Evolutionary conservation across 2,888 invertebrate species (phyloP), one percentile per base, ranked within the genome.

Genomic region (Sarcophaga caerulescens): DNA sequence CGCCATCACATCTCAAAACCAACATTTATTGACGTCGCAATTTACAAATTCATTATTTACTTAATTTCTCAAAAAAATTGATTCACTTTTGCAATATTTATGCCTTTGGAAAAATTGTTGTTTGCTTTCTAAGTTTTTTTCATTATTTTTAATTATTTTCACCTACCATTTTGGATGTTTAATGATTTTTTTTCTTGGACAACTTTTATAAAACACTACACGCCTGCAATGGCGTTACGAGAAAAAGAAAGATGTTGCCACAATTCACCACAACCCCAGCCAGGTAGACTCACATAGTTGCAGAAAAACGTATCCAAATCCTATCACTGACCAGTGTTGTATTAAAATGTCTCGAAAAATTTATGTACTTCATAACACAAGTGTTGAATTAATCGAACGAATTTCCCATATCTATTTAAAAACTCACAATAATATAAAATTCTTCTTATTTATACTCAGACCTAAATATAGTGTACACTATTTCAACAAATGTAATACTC

Each of bases 201-300:
- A 94, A 95, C 94, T 94, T 94, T 35, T 94, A 94, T 94, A 95
- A 95, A 95, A 95, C 94, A 95, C 95, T 95, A 96, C 96, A 96
- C 96, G 96, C 96, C 96, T 96, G 95, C 95, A 95, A 96, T 96
- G 97, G 97, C 97, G 97, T 96, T 96, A 95, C 95, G 94, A 95
- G 95, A 95, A 95, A 97, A 97, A 97, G 96, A 94, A 94, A 88
- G 91, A 90, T 77, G 73, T 76, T 73, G 81, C 69, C 65, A 57
- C 63, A 85, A 84, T 83, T 85, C 87, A 85, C 82, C 84, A 81
- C 87, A 52, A 23, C 77, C 47, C 14, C 63, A 60, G 35, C 65
- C 52, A 80, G 59, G 44, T 73, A 68, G 45, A 14, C 21, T 23
- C 17, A 12, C 45, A 17, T 12, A 69, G 78, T 78, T 79, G 78